A percentile compares a stretch with the other conserved stretches of the same genome.
Conservation (phyloP, 2,113 vertebrate species). For the Podilymbus podiceps region DNA sequence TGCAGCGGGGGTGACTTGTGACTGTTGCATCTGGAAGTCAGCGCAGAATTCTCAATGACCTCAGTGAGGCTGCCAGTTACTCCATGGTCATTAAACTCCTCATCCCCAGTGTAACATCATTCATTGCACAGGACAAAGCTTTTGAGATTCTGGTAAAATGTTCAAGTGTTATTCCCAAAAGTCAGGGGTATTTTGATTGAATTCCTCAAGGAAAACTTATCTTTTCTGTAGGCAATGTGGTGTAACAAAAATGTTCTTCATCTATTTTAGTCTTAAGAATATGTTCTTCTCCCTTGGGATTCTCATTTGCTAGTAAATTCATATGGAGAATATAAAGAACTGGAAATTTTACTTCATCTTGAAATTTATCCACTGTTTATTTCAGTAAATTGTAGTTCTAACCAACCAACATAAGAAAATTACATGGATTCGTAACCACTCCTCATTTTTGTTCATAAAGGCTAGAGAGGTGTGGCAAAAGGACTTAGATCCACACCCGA, state of each 20-base stretch:
- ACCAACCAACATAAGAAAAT: neutral
- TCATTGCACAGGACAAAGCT: neutral
- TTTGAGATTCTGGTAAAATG: neutral
- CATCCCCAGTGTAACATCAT: neutral
- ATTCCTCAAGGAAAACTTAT: neutral
- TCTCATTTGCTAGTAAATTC: neutral
- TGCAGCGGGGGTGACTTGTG: neutral
- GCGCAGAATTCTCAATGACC: neutral
- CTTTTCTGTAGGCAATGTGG: neutral
- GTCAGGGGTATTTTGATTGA: neutral
- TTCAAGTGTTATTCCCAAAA: neutral
- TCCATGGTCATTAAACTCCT: neutral
- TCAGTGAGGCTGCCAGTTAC: neutral
- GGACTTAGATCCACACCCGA: neutral
- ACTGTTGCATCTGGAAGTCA: neutral
- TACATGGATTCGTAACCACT: fast-evolving
- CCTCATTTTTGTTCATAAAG: neutral
- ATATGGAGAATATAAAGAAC: neutral
- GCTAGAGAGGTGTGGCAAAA: neutral
- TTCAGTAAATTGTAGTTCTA: neutral
- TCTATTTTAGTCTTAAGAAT: neutral
- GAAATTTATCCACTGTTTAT: neutral
- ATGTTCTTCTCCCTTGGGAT: neutral
- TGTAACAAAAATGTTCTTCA: neutral
- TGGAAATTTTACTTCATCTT: neutral